A percentile compares a stretch with the other conserved stretches of the same genome.
Conservation (phyloP, 37 sponge, comb jelly and placozoan genomes). For the Ephydatia muelleri region DNA sequence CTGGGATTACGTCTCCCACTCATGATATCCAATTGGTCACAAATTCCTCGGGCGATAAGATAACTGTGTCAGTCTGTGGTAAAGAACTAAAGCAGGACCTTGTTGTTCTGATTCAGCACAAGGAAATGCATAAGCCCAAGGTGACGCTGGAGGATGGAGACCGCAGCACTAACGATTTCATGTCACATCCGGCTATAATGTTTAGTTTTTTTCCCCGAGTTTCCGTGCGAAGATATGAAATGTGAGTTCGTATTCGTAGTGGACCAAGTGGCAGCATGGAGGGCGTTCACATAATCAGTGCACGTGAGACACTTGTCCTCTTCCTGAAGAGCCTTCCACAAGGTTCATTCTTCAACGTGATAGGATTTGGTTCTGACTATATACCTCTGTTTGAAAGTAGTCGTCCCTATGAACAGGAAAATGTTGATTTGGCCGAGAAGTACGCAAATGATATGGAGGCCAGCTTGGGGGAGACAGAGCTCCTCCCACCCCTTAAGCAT, state of each 20-base stretch:
- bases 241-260: constrained; percentile 78
- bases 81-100: constrained; percentile 19
- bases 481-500: constrained; percentile 60
- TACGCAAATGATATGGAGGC: constrained; percentile 52
- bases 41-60: background rate
- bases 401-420: constrained; percentile 56
- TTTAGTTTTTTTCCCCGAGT: constrained; percentile 72
- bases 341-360: constrained; percentile 76
- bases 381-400: constrained; percentile 58
- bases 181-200: constrained; percentile 53
- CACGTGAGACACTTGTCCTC: constrained; percentile 66
- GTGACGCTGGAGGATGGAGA: constrained; percentile 25
- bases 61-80: constrained; percentile 1
- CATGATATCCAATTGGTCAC: constrained; percentile 22
- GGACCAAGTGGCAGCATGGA: constrained; percentile 85
- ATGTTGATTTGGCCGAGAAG: constrained; percentile 46
- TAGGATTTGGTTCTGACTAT: constrained; percentile 64
- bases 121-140: constrained; percentile 26
- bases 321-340: constrained; percentile 78
- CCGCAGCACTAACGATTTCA: background rate
- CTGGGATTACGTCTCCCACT: constrained; percentile 53
- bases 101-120: constrained; percentile 55
- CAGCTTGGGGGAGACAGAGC: constrained; percentile 72
- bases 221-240: constrained; percentile 7
- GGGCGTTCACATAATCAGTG: constrained; percentile 58